Conservation (phyloP, 2,113 vertebrate genomes). For the Phalacrocorax carbo region DNA sequence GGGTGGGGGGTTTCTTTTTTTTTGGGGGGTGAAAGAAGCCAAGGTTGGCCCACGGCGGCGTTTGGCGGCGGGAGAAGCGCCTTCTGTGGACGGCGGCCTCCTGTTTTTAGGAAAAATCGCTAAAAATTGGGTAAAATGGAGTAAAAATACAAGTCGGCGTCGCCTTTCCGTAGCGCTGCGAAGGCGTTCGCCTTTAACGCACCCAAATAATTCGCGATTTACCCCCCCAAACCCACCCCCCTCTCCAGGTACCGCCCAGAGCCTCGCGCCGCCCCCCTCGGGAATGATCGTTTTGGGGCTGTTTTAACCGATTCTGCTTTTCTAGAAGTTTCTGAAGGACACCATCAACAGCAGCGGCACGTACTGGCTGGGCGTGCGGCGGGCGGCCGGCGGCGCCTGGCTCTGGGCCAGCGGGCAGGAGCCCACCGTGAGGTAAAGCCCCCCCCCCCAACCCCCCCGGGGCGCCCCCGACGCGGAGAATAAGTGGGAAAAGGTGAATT, state of each 20-base stretch:
- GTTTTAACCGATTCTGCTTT: background rate
- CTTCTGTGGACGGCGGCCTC: rapidly evolving
- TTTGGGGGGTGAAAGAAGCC: too few relatives aligned
- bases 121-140: background rate
- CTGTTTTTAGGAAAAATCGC: background rate
- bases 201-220: background rate
- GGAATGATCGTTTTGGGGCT: background rate
- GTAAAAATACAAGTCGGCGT: too few relatives aligned
- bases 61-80: background rate
- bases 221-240: background rate
- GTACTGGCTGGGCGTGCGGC: background rate
- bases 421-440: background rate
- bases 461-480: background rate
- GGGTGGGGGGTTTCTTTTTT: too few relatives aligned
- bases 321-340: background rate
- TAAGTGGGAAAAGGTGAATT: rapidly evolving
- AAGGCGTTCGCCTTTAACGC: rapidly evolving
- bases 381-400: background rate
- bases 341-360: background rate
- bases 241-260: background rate
- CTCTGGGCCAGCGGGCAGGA: background rate
- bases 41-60: too few relatives aligned
- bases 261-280: background rate
- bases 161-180: background rate
- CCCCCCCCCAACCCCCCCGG: too few relatives aligned